These are phyloP conservation scores for Fistularia tabacaria DNA, from an alignment of 2,797 vertebrate genomes.

Conservation along the genomic window DNA sequence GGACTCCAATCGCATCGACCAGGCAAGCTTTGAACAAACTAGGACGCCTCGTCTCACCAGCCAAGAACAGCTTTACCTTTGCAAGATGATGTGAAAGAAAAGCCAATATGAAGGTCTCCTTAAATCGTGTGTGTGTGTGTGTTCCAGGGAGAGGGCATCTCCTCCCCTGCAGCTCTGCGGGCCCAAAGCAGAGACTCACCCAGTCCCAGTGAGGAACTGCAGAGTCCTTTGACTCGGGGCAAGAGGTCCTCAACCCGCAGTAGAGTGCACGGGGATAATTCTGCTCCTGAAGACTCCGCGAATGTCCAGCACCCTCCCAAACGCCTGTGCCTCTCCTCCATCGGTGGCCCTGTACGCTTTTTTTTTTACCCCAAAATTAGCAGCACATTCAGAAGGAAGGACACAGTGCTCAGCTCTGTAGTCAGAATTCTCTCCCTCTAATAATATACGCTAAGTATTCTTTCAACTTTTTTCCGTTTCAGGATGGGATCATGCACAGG, in stretches of 20 bases:
- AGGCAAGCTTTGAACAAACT: slow-evolving; percentile 36
- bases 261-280: slow-evolving; percentile 80
- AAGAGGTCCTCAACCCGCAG: slow-evolving; percentile 84
- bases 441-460: too few relatives aligned
- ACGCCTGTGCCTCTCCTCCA: slow-evolving; percentile 81
- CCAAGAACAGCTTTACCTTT: neutral
- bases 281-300: slow-evolving; percentile 35
- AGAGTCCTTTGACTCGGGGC: slow-evolving; percentile 71
- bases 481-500: slow-evolving; percentile 76
- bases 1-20: slow-evolving; percentile 73
- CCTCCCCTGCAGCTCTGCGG: slow-evolving; percentile 65
- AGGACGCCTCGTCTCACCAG: neutral
- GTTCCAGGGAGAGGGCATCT: slow-evolving; percentile 75
- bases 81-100: neutral
- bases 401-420: neutral
- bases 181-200: slow-evolving; percentile 81
- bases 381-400: neutral
- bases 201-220: slow-evolving; percentile 79
- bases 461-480: slow-evolving; percentile 10
- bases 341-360: slow-evolving; percentile 80
- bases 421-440: neutral
- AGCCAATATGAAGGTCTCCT: neutral
- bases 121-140: neutral
- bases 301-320: slow-evolving; percentile 80
- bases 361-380: neutral